Evolutionary conservation across 1,140 invertebrate genomes (phyloP).

Genomic region (Drosophila prosaltans): DNA sequence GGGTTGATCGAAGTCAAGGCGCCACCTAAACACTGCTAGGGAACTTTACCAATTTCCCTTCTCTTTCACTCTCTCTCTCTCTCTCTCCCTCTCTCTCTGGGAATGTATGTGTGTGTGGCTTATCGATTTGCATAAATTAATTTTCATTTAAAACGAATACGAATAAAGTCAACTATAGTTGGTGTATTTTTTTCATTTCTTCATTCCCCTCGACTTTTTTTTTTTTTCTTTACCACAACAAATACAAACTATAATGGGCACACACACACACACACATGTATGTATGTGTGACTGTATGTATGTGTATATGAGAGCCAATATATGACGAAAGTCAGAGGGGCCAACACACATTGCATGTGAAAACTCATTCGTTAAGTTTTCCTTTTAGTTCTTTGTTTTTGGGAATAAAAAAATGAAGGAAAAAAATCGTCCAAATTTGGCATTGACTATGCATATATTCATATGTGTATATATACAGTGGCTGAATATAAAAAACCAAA

Average conservation of each 20-base stretch:
- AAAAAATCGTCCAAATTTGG: constrained; percentile 43
- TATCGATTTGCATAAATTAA: constrained; percentile 81
- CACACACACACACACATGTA: constrained; percentile 29
- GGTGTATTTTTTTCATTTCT: constrained; percentile 46
- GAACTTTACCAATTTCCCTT: background rate
- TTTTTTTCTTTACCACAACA: constrained; percentile 27
- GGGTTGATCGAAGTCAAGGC: constrained; percentile 23
- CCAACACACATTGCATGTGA: constrained; percentile 70
- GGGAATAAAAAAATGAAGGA: constrained; percentile 41
- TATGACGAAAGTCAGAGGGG: constrained; percentile 64
- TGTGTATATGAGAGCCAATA: constrained; percentile 63
- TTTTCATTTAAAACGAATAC: constrained; percentile 81
- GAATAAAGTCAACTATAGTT: constrained; percentile 69
- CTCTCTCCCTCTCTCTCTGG: too few relatives aligned
- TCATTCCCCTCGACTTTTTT: background rate
- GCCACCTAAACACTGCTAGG: constrained; percentile 29
- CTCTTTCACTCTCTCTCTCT: background rate
- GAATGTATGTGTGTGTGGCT: constrained; percentile 32
- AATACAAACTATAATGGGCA: constrained; percentile 55
- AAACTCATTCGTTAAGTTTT: constrained; percentile 70
- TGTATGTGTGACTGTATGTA: constrained; percentile 14
- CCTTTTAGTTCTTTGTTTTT: constrained; percentile 1
- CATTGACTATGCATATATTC: constrained; percentile 19
- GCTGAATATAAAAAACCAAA: background rate
- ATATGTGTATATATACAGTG: background rate